Base-by-base conservation (phyloP, 1,140 invertebrate genomes). In the Atta colombica region DNA sequence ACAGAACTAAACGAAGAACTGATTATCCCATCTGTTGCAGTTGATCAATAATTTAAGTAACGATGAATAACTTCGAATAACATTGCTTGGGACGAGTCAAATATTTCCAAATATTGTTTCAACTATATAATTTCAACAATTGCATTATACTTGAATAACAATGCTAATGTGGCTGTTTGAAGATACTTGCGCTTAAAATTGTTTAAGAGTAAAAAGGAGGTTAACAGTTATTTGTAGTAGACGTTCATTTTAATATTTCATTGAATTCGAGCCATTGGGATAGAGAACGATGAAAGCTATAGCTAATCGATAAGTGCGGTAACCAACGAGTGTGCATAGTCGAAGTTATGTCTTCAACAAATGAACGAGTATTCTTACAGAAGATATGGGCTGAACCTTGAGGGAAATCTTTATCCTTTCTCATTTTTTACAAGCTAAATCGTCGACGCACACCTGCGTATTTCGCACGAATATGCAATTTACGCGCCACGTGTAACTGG, bases 401-500 rank as follows among this genome's bases (percentile, higher is more conserved):
- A 12, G 1, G 16, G 39, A 66, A n/a, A 49, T 45, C 21, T 45
- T 49, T 58, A n/a, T 51, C 16, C 31, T 31, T 35, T 10, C 12
- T 45, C 45, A 69, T 55, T 25, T 71, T 51, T 75, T 16, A 63
- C 8, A 25, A 16, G 7, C 39, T 31, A 16, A 74, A 61, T 80
- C 45, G 66, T 82, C 35, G 21, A 80, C 28, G 55, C 25, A 84
- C 69, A 75, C 80, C 69, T 84, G 69, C 69, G 80, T 74, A 31
- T 49, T 71, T 82, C 69, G 69, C 39, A 49, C 39, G 80, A 84
- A 51, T 74, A 49, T 82, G 51, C 68, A 55, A 74, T 82, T 84
- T 65, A 75, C 55, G 69, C 63, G 77, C 63, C 16, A 31, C 49
- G 49, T 66, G 49, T 80, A 80, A 49, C 21, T n/a, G 60, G 60